These are phyloP conservation scores for Botia kubotai DNA, from an alignment of 2,797 vertebrate species.

Conservation along the genomic window DNA sequence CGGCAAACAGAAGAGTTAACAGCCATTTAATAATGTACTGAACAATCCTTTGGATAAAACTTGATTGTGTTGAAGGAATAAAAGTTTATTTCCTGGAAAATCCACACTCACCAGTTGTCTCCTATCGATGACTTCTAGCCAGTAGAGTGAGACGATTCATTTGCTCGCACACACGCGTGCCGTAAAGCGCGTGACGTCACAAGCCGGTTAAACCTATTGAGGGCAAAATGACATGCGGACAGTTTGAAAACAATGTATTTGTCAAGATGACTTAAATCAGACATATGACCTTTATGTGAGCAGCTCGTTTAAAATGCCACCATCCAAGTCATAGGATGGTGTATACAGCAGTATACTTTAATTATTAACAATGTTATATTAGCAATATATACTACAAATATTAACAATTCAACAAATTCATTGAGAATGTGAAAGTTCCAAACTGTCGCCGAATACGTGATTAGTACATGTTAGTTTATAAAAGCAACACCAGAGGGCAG, in stretches of 20 bases:
- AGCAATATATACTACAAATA: neutral
- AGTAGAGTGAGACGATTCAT: constrained; percentile 1
- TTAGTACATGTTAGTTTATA: neutral
- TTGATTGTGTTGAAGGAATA: neutral
- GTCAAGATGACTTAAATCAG: too few relatives aligned
- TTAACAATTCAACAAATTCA: neutral
- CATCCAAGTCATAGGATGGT: too few relatives aligned
- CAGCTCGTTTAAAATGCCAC: too few relatives aligned
- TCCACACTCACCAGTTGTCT: constrained; percentile 28
- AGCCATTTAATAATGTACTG: neutral
- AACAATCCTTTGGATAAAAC: too few relatives aligned
- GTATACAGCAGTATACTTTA: too few relatives aligned
- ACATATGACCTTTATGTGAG: too few relatives aligned
- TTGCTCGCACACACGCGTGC: neutral
- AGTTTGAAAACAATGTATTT: too few relatives aligned
- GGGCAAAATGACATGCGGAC: too few relatives aligned
- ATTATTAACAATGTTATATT: too few relatives aligned
- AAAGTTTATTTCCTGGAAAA: neutral
- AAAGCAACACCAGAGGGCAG: constrained; percentile 31
- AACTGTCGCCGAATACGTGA: neutral
- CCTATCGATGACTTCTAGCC: neutral
- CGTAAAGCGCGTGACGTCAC: neutral
- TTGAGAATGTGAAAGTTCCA: neutral
- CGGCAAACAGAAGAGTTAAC: too few relatives aligned
- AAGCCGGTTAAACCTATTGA: neutral